These are phyloP conservation scores for Drosophila trichaetosa DNA, from an alignment of 2,888 invertebrate species.

Conservation along the genomic window DNA sequence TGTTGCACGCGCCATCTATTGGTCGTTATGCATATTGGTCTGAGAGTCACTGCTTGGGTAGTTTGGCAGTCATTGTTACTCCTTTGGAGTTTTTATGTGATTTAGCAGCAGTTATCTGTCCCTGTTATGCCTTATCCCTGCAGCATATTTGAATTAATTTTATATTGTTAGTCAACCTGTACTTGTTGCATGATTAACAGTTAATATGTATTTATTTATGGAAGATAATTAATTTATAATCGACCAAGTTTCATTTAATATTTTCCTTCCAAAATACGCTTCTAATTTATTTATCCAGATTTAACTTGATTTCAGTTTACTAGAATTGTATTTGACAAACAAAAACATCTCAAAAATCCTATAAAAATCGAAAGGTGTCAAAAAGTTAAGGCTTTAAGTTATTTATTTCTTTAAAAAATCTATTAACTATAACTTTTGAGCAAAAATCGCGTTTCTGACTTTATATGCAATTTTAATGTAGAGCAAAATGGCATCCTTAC, in stretches of 20 bases:
- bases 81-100: conserved; percentile 60
- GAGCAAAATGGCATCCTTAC: neutral
- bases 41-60: conserved; percentile 32
- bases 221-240: neutral
- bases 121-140: neutral
- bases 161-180: neutral
- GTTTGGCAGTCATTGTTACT: conserved; percentile 64
- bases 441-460: neutral
- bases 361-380: neutral
- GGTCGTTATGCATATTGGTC: conserved; percentile 48
- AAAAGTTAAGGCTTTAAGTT: neutral
- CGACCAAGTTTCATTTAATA: neutral
- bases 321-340: neutral
- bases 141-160: neutral
- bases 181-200: neutral
- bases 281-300: neutral
- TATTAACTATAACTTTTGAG: neutral
- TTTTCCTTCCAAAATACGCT: neutral
- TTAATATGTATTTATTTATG: neutral
- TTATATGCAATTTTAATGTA: neutral
- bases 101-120: conserved; percentile 23
- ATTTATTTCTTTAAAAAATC: neutral
- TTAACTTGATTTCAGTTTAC: neutral
- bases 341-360: neutral
- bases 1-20: conserved; percentile 64